Conservation (phyloP, 2,797 vertebrate species). For the Malacoctenus gilli region DNA sequence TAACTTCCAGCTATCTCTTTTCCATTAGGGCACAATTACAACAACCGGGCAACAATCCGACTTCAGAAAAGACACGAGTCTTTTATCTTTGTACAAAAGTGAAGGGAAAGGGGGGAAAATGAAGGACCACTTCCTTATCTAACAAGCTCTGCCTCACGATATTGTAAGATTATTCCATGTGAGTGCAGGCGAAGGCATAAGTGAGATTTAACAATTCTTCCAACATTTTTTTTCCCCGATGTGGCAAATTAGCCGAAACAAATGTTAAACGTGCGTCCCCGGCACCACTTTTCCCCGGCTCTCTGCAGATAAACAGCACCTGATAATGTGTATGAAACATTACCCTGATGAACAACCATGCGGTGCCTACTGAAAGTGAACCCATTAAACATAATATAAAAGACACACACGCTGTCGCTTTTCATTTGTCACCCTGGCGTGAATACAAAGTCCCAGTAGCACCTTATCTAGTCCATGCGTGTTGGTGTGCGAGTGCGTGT, state of each 20-base stretch:
- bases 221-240: slow-evolving; percentile 43
- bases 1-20: slow-evolving; percentile 60
- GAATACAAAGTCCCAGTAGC: slow-evolving; percentile 54
- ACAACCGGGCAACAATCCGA: slow-evolving; percentile 69
- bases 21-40: slow-evolving; percentile 70
- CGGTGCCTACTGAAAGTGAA: slow-evolving; percentile 66
- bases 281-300: slow-evolving; percentile 13
- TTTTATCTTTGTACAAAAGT: slow-evolving; percentile 35
- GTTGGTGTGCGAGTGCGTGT: neutral
- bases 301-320: slow-evolving; percentile 65
- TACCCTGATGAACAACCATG: slow-evolving; percentile 73
- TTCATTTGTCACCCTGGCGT: slow-evolving; percentile 72
- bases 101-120: slow-evolving; percentile 31
- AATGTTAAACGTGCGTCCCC: slow-evolving; percentile 41
- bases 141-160: slow-evolving; percentile 32
- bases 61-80: slow-evolving; percentile 47
- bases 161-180: slow-evolving; percentile 27
- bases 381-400: slow-evolving; percentile 80
- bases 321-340: slow-evolving; percentile 72
- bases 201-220: slow-evolving; percentile 42
- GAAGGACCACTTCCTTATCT: slow-evolving; percentile 19
- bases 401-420: slow-evolving; percentile 76
- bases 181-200: slow-evolving; percentile 14
- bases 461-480: slow-evolving; percentile 45
- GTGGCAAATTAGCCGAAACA: slow-evolving; percentile 60